Percentiles rank a stretch among this genome's conserved stretches.
Conservation (phyloP, 2,888 invertebrate genomes). For the Camptogramma bilineatum region DNA sequence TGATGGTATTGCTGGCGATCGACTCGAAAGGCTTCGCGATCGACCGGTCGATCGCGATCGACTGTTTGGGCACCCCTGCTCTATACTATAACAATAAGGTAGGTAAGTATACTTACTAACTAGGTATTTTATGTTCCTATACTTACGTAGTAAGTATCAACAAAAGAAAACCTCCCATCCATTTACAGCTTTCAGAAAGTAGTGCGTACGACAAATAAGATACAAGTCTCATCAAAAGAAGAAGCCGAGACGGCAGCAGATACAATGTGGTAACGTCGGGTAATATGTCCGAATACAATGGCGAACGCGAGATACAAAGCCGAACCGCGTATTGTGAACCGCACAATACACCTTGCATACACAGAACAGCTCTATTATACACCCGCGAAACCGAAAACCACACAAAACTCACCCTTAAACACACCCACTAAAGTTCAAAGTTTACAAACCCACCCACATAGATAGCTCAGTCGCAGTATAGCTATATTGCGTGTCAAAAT, state of each 20-base stretch:
- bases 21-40: too few species aligned
- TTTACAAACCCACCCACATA: conserved; percentile 36
- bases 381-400: conserved; percentile 60
- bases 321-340: conserved; percentile 77
- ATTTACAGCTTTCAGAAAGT: conserved; percentile 39
- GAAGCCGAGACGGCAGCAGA: conserved; percentile 73
- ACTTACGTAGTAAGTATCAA: not conserved
- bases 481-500: conserved; percentile 73
- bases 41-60: too few species aligned
- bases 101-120: too few species aligned
- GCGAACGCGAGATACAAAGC: conserved; percentile 81
- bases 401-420: conserved; percentile 60
- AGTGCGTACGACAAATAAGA: conserved; percentile 68
- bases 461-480: conserved; percentile 45
- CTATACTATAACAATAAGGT: too few species aligned
- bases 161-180: conserved; percentile 25
- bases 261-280: conserved; percentile 81
- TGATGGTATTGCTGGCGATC: too few species aligned
- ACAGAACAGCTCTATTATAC: conserved; percentile 59
- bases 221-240: conserved; percentile 75
- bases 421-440: conserved; percentile 42
- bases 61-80: too few species aligned
- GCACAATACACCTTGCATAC: conserved; percentile 82
- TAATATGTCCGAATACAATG: conserved; percentile 83
- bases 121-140: not conserved